phyloP scores from a whole-genome alignment of 2,797 vertebrate species.

The Phalloptychus januarius region DNA sequence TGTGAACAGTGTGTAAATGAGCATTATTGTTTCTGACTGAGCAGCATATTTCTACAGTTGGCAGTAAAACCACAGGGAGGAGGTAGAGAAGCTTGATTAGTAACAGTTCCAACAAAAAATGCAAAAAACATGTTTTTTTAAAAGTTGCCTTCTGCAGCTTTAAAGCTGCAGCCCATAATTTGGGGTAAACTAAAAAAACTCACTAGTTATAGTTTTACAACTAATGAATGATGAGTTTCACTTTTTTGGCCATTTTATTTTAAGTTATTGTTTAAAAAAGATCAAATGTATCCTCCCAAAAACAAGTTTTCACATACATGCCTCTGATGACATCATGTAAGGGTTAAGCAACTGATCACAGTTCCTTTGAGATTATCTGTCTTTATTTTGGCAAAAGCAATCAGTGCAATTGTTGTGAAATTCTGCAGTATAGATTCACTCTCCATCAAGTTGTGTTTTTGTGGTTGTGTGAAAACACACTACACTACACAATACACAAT shows the following conservation, averaged over 20 bases:
- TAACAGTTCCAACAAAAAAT: no score
- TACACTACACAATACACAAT: background rate
- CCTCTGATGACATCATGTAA: background rate
- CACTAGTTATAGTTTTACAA: background rate
- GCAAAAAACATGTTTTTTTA: no score
- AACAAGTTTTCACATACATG: background rate
- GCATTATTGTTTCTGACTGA: no score
- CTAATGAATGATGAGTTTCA: background rate
- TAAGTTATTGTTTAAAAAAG: background rate
- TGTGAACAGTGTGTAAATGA: no score
- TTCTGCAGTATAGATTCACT: background rate
- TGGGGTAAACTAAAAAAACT: background rate
- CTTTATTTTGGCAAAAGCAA: background rate
- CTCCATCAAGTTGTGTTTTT: background rate
- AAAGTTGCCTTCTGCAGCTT: no score
- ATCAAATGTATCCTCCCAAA: background rate
- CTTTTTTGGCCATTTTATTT: background rate
- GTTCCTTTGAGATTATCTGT: background rate
- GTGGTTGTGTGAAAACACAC: background rate
- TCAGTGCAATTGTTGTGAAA: background rate
- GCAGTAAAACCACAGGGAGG: no score
- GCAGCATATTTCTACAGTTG: no score
- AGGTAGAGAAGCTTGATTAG: no score
- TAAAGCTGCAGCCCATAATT: background rate
- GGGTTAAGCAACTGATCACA: background rate